phyloP scores from a whole-genome alignment of 1,140 invertebrate species.

The Lordiphosa stackelbergi region DNA sequence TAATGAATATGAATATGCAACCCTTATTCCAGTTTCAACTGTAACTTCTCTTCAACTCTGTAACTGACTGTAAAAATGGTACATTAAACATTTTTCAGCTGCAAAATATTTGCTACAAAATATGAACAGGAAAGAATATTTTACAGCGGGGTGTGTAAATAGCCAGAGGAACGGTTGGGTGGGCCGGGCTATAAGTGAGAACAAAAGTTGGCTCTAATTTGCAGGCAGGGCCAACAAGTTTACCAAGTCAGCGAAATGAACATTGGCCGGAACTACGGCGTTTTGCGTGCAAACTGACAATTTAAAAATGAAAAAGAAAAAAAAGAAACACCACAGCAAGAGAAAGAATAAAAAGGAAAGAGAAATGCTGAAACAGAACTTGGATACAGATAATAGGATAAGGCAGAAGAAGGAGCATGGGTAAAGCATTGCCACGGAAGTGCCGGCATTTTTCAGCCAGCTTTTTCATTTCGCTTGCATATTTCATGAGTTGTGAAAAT shows the following conservation, averaged over 20 bases:
- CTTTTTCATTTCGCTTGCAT: constrained; percentile 60
- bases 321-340: constrained; percentile 1
- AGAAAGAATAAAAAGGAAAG: constrained; percentile 9
- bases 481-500: constrained; percentile 58
- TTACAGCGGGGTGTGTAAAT: constrained; percentile 17
- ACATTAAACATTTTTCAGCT: constrained; percentile 11
- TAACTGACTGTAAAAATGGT: constrained; percentile 8
- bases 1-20: constrained; percentile 7
- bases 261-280: constrained; percentile 62
- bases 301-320: constrained; percentile 20
- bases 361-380: constrained; percentile 31
- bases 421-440: constrained; percentile 50
- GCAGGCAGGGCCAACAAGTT: constrained; percentile 30
- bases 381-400: constrained; percentile 55
- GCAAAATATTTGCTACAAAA: constrained; percentile 35
- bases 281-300: constrained; percentile 63
- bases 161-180: constrained; percentile 2
- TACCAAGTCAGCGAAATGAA: constrained; percentile 63
- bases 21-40: background rate
- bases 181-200: background rate
- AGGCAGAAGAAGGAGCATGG: constrained; percentile 20
- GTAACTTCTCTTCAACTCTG: background rate
- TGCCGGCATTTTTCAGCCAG: constrained; percentile 59
- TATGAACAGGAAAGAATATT: constrained; percentile 24
- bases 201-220: constrained; percentile 63